Evolutionary conservation across 2,888 invertebrate genomes (phyloP), one percentile per base, ranked within the genome.

Genomic region (Caenorhabditis drosophilae): DNA sequence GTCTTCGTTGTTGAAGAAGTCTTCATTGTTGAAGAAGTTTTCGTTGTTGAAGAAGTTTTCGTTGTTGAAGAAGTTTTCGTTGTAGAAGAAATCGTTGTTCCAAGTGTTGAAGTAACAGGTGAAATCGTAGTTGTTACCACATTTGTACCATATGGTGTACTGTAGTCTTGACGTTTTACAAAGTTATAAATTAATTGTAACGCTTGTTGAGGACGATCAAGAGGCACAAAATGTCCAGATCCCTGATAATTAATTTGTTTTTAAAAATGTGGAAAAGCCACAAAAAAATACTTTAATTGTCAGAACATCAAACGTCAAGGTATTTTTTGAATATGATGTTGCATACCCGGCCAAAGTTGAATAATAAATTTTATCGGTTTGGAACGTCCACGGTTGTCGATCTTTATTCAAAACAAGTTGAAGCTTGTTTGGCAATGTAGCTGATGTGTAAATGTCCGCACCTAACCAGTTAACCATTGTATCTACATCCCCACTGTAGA

Each of bases 101-200:
- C 4, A 11, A 23, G 11, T 53, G 45, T 12, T 44, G 42, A 11
- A 18, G 18, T 31, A 44, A 22, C 38, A 11, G 42, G 22, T 16
- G 51, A 45, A 9, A 45, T 7, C n/a, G 34, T 46, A n/a, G 34
- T 34, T 11, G 54, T 41, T 40, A 26, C 1, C 15, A 41, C 16
- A 25, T n/a, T 34, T 26, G 44, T 31, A 16, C 35, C 34, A n/a
- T 36, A 54, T 2, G 67, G 69, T n/a, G 64, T 61, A 40, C 59
- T 73, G 44, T 67, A 73, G 38, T 62, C 62, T 16, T 47, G 48
- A 0, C 34, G 25, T 7, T 58, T 49, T 3, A 73, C 38, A 48
- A 56, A 70, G 41, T 73, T 73, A 49, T 62, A 70, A 3, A 73
- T 67, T 67, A 73, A 61, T 35, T 73, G 73, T 4, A 61, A 62